Evolutionary conservation across 1,140 invertebrate species (phyloP).

Genomic region (Drosophila trapezifrons): DNA sequence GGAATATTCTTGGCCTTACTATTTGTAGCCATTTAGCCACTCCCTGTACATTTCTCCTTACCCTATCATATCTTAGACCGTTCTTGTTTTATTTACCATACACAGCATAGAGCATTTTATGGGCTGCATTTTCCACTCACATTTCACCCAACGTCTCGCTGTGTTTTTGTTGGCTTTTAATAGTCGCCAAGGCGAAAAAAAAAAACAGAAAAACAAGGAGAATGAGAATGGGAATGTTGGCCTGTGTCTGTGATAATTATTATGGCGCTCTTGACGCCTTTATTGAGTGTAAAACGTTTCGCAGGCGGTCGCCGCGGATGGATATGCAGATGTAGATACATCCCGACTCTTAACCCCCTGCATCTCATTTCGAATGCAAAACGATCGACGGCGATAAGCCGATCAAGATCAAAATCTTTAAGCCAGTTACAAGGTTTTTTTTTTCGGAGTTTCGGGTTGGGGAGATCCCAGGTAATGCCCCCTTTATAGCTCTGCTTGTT

Average conservation of each 20-base stretch:
- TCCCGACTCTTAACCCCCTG: conserved; percentile 1
- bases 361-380: conserved; percentile 73
- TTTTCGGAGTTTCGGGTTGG: too few species aligned
- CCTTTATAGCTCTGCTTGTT: conserved; percentile 3
- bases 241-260: conserved; percentile 70
- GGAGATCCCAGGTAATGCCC: conserved; percentile 9
- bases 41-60: not conserved
- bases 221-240: conserved; percentile 26
- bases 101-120: conserved; percentile 48
- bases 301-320: conserved; percentile 65
- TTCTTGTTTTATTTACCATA: conserved; percentile 73
- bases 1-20: not conserved
- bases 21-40: not conserved
- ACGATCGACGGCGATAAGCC: conserved; percentile 59
- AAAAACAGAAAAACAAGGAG: not conserved
- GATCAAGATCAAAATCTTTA: conserved; percentile 54
- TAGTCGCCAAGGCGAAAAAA: conserved; percentile 26
- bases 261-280: conserved; percentile 79
- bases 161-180: conserved; percentile 49
- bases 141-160: not conserved
- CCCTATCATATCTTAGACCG: conserved; percentile 20
- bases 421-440: conserved; percentile 36
- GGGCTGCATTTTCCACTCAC: conserved; percentile 34
- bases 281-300: conserved; percentile 79
- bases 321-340: conserved; percentile 44